A percentile compares a stretch with the other conserved stretches of the same genome.
Evolutionary conservation across 2,113 vertebrate genomes (phyloP).

Genomic region (Myotis davidii): DNA sequence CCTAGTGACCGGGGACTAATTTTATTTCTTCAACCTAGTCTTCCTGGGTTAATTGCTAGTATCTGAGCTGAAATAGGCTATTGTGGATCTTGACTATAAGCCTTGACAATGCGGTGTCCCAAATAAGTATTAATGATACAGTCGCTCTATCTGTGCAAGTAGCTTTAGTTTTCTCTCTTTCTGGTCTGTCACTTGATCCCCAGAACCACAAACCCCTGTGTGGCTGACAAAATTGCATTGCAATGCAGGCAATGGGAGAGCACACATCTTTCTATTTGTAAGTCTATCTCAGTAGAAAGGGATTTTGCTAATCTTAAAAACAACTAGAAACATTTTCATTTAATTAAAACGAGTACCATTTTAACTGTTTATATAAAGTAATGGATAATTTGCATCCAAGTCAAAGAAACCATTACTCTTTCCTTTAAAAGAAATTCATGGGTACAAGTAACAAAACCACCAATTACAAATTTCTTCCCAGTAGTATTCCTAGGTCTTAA

Average conservation of each 20-base stretch:
- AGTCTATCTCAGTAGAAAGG: slow-evolving; percentile 25
- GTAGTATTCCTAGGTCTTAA: neutral
- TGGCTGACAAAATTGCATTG: slow-evolving; percentile 9
- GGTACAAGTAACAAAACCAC: neutral
- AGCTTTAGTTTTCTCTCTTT: slow-evolving; percentile 42
- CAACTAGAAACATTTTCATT: slow-evolving; percentile 34
- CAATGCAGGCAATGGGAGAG: slow-evolving; percentile 27
- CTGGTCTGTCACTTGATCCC: slow-evolving; percentile 49
- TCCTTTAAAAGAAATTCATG: slow-evolving; percentile 26
- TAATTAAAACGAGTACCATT: slow-evolving; percentile 24
- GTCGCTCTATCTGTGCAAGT: neutral
- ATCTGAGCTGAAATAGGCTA: neutral
- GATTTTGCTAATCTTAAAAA: slow-evolving; percentile 60
- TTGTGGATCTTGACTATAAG: neutral
- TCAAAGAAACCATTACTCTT: slow-evolving; percentile 20
- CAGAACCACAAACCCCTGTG: slow-evolving; percentile 31
- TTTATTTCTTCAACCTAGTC: slow-evolving; percentile 36
- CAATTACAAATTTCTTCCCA: neutral
- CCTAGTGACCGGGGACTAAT: neutral
- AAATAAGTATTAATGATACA: neutral
- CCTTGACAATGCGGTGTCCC: neutral
- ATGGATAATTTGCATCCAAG: neutral
- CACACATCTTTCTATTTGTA: slow-evolving; percentile 32
- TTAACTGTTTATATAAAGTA: slow-evolving; percentile 5
- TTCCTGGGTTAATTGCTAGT: slow-evolving; percentile 16